Base-by-base conservation (phyloP, 1,140 invertebrate species). In the Euborellia annulipes region DNA sequence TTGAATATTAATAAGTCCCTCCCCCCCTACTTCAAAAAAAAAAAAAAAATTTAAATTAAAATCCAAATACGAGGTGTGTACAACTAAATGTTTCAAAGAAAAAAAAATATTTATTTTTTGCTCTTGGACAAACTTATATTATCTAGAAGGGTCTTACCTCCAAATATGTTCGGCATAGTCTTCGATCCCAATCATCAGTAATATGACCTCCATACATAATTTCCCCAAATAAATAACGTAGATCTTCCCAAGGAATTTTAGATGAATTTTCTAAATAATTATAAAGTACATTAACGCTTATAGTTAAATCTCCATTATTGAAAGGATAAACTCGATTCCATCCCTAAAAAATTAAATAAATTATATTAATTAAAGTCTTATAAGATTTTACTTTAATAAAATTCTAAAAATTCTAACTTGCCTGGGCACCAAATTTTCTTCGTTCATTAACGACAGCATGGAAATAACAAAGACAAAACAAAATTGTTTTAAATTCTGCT, bases 171-270 rank as follows among this genome's bases (percentile, higher is more conserved):
- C 75, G 71, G 58, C 90, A 94, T 1, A 94, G 66, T 14, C 83
- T 65, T 45, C 90, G 66, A 64, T 96, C 90, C 88, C 90, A 94
- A 59, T 95, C 89, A 60, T 95, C 91, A 1, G 90, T 95, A 54
- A 94, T 94, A 59, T 94, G 90, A 1, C 91, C 91, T 9, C 91
- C 90, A 56, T 95, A 95, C 90, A 94, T 94, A 48, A 94, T 94
- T 66, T 95, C 90, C 0, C 90, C 91, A 62, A 94, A 93, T 2
- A 94, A 67, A 61, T 94, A 94, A 3, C 89, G 69, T 43, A 95
- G 65, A 68, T 94, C 89, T 60, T 93, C 88, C 85, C 86, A 94
- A 0, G 89, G 89, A 11, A 93, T 76, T 43, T 78, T 76, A 14
- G 73, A 78, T 61, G 88, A 93, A 38, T 78, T 82, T 60, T 95